Evolutionary conservation across 2,888 invertebrate genomes (phyloP).

Genomic region (Branchipolynoe longqiensis): DNA sequence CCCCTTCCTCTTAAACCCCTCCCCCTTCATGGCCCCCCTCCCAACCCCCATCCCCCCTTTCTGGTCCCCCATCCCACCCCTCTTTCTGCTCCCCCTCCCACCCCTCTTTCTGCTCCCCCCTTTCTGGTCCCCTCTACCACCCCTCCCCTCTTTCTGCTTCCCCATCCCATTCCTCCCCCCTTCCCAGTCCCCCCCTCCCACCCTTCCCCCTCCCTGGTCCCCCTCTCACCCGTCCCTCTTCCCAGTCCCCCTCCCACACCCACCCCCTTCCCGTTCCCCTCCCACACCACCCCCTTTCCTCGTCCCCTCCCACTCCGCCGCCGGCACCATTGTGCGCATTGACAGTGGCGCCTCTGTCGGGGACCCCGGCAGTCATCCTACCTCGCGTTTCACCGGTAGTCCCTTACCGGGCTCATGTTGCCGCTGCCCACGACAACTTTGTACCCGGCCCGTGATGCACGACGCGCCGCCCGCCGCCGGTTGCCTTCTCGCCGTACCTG

Average conservation of each 20-base stretch:
- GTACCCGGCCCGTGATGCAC: background rate
- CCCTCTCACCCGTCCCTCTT: no score
- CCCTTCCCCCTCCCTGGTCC: no score
- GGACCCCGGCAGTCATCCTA: background rate
- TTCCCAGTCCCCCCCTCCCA: no score
- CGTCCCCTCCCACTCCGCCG: background rate
- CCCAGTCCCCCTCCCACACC: background rate
- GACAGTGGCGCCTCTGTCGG: background rate
- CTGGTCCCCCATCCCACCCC: no score
- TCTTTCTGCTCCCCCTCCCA: background rate
- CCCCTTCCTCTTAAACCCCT: no score
- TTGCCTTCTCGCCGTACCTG: background rate
- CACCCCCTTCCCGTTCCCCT: background rate
- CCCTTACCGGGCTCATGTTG: background rate
- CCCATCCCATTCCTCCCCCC: no score
- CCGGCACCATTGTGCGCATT: slow-evolving; percentile 4
- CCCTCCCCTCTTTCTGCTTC: no score
- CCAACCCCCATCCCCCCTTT: no score
- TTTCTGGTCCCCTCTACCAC: no score
- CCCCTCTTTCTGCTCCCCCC: no score
- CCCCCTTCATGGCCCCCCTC: no score
- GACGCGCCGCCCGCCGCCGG: background rate
- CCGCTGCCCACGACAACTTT: slow-evolving; percentile 46
- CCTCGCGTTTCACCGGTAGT: background rate
- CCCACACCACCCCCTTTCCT: background rate